A percentile compares a stretch with the other conserved stretches of the same genome.
Conservation (phyloP, 2,113 vertebrate genomes). For the Poeciliopsis turrubarensis region DNA sequence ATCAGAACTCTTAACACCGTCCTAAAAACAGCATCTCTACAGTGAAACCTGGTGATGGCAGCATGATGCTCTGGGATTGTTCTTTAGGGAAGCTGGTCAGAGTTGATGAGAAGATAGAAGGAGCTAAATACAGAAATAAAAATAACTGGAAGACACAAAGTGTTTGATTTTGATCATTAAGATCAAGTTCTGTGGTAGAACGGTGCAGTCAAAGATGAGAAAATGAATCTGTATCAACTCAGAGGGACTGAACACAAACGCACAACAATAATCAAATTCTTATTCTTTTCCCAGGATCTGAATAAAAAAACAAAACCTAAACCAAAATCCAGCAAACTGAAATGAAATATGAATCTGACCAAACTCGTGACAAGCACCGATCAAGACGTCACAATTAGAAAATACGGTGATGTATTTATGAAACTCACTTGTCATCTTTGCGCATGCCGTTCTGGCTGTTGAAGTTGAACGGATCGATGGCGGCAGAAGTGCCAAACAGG, state of each 20-base stretch:
- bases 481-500: constrained; percentile 90
- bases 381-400: neutral
- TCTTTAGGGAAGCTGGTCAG: too few species aligned
- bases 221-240: neutral
- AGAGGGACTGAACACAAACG: too few species aligned
- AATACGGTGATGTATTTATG: neutral
- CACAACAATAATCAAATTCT: too few species aligned
- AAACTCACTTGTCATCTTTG: constrained; percentile 91
- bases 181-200: neutral
- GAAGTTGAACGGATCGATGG: constrained; percentile 94
- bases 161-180: too few species aligned
- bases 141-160: too few species aligned
- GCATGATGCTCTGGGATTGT: too few species aligned
- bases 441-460: constrained; percentile 93
- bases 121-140: too few species aligned
- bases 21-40: neutral
- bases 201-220: neutral
- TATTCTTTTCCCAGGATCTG: too few species aligned
- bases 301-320: too few species aligned
- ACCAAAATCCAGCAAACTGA: too few species aligned
- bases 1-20: too few species aligned
- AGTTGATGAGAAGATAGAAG: too few species aligned
- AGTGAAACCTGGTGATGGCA: neutral
- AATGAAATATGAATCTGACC: neutral
- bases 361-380: neutral